phyloP scores from a whole-genome alignment of 64 coral and sea anemone genomes.

The Pachyseris speciosa region DNA sequence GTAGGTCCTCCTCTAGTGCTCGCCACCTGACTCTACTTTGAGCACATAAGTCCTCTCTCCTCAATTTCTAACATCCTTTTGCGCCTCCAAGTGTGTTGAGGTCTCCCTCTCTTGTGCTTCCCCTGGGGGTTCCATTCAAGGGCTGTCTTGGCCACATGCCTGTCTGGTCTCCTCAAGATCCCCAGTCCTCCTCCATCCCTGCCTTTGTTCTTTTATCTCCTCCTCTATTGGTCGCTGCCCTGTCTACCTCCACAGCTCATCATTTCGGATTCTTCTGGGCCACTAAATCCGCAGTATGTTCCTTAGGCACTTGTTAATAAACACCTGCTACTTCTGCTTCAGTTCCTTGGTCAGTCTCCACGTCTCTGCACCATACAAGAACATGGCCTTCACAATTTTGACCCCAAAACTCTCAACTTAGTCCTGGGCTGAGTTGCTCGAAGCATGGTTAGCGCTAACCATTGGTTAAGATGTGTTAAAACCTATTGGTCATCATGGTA shows the following conservation, averaged over 20 bases:
- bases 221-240: not conserved
- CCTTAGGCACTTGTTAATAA: conserved; percentile 53
- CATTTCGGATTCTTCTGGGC: conserved; percentile 1
- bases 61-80: not conserved
- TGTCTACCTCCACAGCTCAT: conserved; percentile 53
- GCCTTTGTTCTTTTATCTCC: conserved; percentile 17
- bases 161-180: not conserved
- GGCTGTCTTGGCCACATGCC: not conserved
- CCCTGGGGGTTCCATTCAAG: not conserved
- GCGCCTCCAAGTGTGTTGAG: not conserved
- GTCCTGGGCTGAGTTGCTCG: too few species aligned
- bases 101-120: not conserved
- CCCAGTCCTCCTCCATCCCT: conserved; percentile 45
- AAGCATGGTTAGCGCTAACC: too few species aligned
- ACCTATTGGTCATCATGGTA: too few species aligned
- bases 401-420: conserved; percentile 37
- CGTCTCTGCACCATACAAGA: conserved; percentile 35
- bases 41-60: not conserved
- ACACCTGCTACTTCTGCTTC: conserved; percentile 25
- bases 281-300: conserved; percentile 45
- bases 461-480: too few species aligned
- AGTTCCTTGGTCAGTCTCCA: conserved; percentile 50
- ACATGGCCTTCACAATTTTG: conserved; percentile 49
- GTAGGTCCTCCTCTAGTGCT: not conserved
- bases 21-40: not conserved